Evolutionary conservation across 2,888 invertebrate genomes (phyloP), one percentile per base, ranked within the genome.

Genomic region (Herminia tarsipennalis): DNA sequence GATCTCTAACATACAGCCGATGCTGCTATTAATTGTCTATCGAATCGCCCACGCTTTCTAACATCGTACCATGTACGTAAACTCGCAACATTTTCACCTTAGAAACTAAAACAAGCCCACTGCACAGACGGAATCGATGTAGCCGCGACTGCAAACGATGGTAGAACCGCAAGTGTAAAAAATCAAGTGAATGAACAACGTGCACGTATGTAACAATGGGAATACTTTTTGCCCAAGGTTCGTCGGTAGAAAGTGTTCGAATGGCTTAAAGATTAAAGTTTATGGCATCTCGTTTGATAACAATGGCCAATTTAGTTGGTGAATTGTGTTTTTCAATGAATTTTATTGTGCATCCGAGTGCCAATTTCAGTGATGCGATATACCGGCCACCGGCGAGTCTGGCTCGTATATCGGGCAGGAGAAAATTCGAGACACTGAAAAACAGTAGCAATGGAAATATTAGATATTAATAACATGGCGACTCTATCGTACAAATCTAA

Each of bases 21-120:
- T 81, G 84, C 76, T 81, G 79, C 81, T 78, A 83, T 86, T 88
- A 88, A 88, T 86, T 84, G 87, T 77, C 78, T 82, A 88, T 86
- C 78, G 75, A 78, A 83, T 86, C 83, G 84, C 83, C 84, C 83
- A 84, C 86, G 88, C 89, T 88, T 88, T 89, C 88, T 87, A 87
- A 75, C 79, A 67, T 59, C 63, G 73, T 70, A 67, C 74, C 75
- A 73, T 74, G 70, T 69, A 75, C 68, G 73, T 76, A 70, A 74
- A 78, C 75, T 74, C 76, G 59, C 70, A 58, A 61, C 56, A 63
- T 78, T 78, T 73, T 77, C 75, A 66, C 76, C 58, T 59, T 63
- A 73, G 66, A 74, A 70, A 68, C 45, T 42, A 47, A 60, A 65
- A 57, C 56, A 61, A 52, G 40, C 18, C 25, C 49, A 45, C 38